Base-by-base conservation (phyloP, 1,140 invertebrate genomes). In the Zaprionus tsacasi region DNA sequence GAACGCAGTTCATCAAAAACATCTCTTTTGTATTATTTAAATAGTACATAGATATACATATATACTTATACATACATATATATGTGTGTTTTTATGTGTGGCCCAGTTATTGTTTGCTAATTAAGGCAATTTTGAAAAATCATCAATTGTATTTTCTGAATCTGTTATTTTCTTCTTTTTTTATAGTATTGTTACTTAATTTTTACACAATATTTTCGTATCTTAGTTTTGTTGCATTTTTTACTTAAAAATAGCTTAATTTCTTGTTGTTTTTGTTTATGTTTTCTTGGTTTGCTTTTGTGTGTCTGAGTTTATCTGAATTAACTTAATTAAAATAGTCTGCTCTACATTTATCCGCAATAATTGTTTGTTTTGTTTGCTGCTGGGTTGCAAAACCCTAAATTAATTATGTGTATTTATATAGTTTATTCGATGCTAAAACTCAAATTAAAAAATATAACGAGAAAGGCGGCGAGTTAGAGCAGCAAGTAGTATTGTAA, bases 371-470 rank as follows among this genome's bases (percentile, higher is more conserved):
- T 21, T 60, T 73, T 48, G 45, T 11, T 21, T 3, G 43, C 45
- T 25, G 17, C 45, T 50, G 45, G 54, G 52, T 55, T 69, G 74
- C 56, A 77, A 82, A 64, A 78, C 71, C 74, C 64, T 72, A 80
- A 64, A 40, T 60, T 56, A 63, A 70, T 58, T 65, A 67, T 69
- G 78, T 80, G 68, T 82, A 88, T 72, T 77, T 79, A 76, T 83
- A 83, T 76, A 81, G 64, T 87, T 87, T 87, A 87, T 87, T 87
- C 78, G 85, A 88, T 87, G 80, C 70, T 79, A 79, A 78, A 76
- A 79, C 52, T 75, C 67, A 79, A 79, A 77, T 76, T 82, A 70
- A 82, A 87, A 87, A 75, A 79, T 80, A 78, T 77, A 88, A 83
- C 64, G 83, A 78, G 59, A 79, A 82, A 81, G 70, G 77, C 76